Evolutionary conservation across 2,888 invertebrate species (phyloP), one percentile per base, ranked within the genome.

Genomic region (Poecilobothrus nobilitatus): DNA sequence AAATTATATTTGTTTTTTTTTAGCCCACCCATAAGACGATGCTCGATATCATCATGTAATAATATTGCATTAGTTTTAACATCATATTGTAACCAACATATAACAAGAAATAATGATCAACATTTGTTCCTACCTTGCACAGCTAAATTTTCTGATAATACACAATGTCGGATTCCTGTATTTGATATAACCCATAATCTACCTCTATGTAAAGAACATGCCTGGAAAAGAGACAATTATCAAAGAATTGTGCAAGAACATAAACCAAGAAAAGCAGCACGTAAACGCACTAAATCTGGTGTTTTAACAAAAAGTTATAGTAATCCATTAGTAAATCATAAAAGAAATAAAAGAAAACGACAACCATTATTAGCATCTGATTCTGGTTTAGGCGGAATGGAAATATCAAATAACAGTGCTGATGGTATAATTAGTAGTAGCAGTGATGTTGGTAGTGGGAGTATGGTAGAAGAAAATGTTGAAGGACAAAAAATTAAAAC

Each of bases 121-220:
- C 86, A 90, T 74, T 82, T 94, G 72, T 92, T 90, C 81, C 88
- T 88, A 78, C 89, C 90, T 75, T 92, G 92, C 80, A 91, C 91
- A 71, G 91, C 91, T 71, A 91, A 91, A 80, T 90, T 89, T 79
- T 86, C 89, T 69, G 90, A 91, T 80, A 81, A 91, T 76, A 88
- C 89, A 44, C 91, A 90, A 78, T 92, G 92, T 80, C 89, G 90
- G 76, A 85, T 88, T 73, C 91, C 92, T 65, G 90, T 91, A 66
- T 90, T 91, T 75, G 91, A 92, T 81, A 86, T 91, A 70, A 85
- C 86, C 66, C 89, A 91, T 77, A 90, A 94, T 78, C 85, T 94
- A 78, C 94, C 95, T 66, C 84, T 95, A 9, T 96, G 95, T 79
- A 85, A 88, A 9, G 92, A 92, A 76, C 95, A 96, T 81, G 91